Evolutionary conservation across 2,113 vertebrate species (phyloP).

Genomic region (Hylia prasina): DNA sequence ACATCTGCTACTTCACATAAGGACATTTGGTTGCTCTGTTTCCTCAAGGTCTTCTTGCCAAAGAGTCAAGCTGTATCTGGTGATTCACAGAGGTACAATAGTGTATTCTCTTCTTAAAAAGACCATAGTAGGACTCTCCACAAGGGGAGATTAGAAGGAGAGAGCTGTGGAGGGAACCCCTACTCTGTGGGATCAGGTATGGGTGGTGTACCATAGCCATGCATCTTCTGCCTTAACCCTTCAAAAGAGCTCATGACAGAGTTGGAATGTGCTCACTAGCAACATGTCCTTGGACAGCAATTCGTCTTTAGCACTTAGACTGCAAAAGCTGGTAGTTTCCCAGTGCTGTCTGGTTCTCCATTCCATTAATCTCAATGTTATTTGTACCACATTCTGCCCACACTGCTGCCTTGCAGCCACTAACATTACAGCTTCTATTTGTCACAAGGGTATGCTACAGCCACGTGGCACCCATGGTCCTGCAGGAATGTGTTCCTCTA

Average conservation of each 20-base stretch:
- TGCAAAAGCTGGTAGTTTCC: background rate
- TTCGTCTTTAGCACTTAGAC: background rate
- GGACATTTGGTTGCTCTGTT: background rate
- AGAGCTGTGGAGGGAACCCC: background rate
- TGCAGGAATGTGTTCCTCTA: background rate
- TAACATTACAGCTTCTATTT: background rate
- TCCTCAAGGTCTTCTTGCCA: background rate
- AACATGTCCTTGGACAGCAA: background rate
- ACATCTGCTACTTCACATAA: background rate
- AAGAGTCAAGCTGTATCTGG: background rate
- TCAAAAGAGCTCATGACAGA: background rate
- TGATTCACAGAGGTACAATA: background rate
- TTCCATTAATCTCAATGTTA: background rate
- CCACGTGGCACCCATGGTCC: background rate
- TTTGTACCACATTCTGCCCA: background rate
- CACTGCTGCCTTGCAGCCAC: background rate
- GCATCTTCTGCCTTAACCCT: background rate
- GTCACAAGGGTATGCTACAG: background rate
- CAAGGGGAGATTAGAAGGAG: background rate
- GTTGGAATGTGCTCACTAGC: background rate
- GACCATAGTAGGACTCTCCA: background rate
- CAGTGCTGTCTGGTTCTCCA: background rate
- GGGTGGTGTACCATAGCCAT: fast-evolving
- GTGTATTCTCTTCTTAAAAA: background rate
- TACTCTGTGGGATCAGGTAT: background rate